phyloP scores from a whole-genome alignment of 2,113 vertebrate genomes.

The Canis aureus region DNA sequence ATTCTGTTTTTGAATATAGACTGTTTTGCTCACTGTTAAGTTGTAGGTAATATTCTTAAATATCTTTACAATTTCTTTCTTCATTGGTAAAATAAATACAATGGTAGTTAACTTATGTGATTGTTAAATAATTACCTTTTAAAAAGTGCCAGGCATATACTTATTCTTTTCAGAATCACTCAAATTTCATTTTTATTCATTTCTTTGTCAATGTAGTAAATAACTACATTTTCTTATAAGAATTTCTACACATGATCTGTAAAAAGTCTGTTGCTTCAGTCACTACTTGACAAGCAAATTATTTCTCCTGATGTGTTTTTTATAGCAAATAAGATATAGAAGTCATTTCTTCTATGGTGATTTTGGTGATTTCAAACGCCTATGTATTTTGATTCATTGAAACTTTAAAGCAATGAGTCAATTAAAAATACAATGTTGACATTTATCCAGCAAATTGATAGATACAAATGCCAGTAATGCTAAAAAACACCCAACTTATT shows the following conservation, averaged over 20 bases:
- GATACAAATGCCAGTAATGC: background rate
- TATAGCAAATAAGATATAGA: background rate
- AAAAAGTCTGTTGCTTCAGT: background rate
- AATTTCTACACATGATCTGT: background rate
- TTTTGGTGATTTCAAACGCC: background rate
- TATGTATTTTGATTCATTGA: background rate
- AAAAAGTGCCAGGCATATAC: background rate
- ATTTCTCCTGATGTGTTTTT: background rate
- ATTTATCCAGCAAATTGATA: background rate
- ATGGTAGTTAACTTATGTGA: background rate
- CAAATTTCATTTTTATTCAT: background rate
- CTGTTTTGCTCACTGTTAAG: background rate
- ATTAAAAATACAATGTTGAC: background rate
- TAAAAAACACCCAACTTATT: background rate
- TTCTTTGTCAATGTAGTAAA: background rate
- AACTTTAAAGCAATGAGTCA: background rate
- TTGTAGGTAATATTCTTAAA: background rate
- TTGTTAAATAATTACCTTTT: background rate
- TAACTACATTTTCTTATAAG: background rate
- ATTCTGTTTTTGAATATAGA: background rate
- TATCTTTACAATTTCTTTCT: background rate
- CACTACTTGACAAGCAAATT: background rate
- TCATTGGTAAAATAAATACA: conserved; percentile 36
- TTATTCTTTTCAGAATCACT: background rate
- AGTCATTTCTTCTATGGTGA: background rate